Evolutionary conservation across 2,113 vertebrate species (phyloP).

Genomic region (Steatornis caripensis): DNA sequence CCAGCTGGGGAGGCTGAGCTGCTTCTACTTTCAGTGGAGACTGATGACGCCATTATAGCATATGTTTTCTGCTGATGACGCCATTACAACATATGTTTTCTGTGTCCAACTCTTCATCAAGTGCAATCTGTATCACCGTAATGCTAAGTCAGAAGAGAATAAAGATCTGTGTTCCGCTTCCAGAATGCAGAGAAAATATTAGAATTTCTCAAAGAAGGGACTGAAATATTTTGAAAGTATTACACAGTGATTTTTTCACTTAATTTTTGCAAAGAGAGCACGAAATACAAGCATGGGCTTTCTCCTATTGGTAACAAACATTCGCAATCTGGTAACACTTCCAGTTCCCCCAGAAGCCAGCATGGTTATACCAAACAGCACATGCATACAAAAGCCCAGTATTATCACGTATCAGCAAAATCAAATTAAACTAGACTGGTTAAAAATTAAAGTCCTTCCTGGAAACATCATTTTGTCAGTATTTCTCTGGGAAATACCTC

Average conservation of each 20-base stretch:
- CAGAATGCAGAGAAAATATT: background rate
- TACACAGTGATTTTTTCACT: background rate
- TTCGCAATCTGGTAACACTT: background rate
- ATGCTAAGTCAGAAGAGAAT: background rate
- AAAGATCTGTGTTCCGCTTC: background rate
- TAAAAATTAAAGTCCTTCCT: background rate
- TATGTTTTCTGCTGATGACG: background rate
- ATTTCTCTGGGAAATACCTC: background rate
- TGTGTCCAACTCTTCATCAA: background rate
- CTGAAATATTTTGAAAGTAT: background rate
- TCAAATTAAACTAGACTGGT: background rate
- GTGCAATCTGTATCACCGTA: background rate
- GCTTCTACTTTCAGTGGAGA: background rate
- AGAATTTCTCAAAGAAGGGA: background rate
- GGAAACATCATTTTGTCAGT: background rate
- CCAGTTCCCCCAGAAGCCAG: background rate
- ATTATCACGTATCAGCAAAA: background rate
- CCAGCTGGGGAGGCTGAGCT: background rate
- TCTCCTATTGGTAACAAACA: background rate
- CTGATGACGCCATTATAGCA: background rate
- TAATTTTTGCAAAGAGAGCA: background rate
- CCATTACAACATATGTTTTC: background rate
- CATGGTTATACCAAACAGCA: background rate
- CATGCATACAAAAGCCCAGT: background rate
- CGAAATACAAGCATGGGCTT: background rate